Conservation (phyloP, 2,797 vertebrate species). For the Eulemur mongoz region DNA sequence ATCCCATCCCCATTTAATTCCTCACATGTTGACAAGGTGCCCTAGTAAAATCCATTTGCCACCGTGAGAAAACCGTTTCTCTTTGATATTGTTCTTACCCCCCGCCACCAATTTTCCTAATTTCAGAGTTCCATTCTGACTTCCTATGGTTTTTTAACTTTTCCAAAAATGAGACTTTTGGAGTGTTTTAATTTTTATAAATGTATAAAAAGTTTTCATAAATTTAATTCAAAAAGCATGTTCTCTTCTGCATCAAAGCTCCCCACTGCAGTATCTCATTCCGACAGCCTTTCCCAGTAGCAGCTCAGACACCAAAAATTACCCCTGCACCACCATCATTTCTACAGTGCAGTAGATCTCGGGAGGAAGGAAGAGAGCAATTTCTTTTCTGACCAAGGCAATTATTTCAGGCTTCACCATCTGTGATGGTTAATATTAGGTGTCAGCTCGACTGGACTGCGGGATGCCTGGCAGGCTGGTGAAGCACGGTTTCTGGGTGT, state of each 20-base stretch:
- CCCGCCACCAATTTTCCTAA: neutral
- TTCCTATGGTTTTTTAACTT: neutral
- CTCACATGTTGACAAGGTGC: neutral
- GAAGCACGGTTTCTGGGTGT: neutral
- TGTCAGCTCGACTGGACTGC: neutral
- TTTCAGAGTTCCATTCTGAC: too few relatives aligned
- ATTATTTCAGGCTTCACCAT: neutral
- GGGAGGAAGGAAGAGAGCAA: neutral
- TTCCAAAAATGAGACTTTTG: neutral
- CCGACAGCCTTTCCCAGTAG: neutral
- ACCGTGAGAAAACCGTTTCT: neutral
- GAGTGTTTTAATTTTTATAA: neutral
- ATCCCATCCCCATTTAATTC: neutral
- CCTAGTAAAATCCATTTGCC: neutral
- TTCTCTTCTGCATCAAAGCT: neutral
- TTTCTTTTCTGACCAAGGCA: neutral
- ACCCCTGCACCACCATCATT: neutral
- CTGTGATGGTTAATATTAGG: neutral
- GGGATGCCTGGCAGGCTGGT: neutral
- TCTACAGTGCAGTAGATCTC: neutral
- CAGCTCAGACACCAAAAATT: neutral
- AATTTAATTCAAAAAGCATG: neutral
- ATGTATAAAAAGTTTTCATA: neutral
- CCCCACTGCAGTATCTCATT: neutral
- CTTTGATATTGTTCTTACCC: neutral